Evolutionary conservation across 2,888 invertebrate species (phyloP), one percentile per base, ranked within the genome.

Genomic region (Sphaerophoria rueppellii): DNA sequence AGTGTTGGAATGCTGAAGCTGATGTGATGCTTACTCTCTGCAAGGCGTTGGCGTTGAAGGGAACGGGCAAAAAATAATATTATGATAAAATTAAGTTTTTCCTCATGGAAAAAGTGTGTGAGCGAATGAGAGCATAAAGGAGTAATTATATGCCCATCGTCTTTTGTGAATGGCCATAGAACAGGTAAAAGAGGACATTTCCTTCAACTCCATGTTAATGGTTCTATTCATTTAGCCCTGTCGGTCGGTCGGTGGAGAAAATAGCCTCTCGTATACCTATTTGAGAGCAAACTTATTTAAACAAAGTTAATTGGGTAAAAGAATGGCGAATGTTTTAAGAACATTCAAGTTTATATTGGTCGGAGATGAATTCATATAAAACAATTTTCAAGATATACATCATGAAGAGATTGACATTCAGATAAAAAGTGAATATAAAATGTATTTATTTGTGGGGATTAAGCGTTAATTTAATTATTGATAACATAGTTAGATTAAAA

Each of bases 71-170:
- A 67, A 60, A 57, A 57, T 75, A 72, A 75, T 80, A 71, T 79
- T 83, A 79, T 76, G 85, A 63, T 58, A 63, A 81, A 81, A 80
- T 81, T 81, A 81, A 81, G 85, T 77, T 85, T 60, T 81, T 65
- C 85, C 76, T 83, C 72, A 75, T 35, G 40, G 74, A 24, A 54
- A 80, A 76, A 80, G 76, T 80, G 48, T 76, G 75, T 40, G 69
- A 34, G 73, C 73, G 63, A 77, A 85, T 73, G 48, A 81, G 70
- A 72, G 73, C 57, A 81, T 81, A 81, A 81, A 81, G 58, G 81
- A 85, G 85, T 81, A 85, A 85, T 85, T 85, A 85, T 73, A 58
- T 63, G 52, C 52, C 71, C 57, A 61, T 81, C 61, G 76, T 60
- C 70, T 54, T 75, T 72, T 60, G 16, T 11, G 63, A 58, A 54